These are phyloP conservation scores for Rostratula benghalensis DNA, from an alignment of 2,113 vertebrate genomes.

Conservation along the genomic window DNA sequence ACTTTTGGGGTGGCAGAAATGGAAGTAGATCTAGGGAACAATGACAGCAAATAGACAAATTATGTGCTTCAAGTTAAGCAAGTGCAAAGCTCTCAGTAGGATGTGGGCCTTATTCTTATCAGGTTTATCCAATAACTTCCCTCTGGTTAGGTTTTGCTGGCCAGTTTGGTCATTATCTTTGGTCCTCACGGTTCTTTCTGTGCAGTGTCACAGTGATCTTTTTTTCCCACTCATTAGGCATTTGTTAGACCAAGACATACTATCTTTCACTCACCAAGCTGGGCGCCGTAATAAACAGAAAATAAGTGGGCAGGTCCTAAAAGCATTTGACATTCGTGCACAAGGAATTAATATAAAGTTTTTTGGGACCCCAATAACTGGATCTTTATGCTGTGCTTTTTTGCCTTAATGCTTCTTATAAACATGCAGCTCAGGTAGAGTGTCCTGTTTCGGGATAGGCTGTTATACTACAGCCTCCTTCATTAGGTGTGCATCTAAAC, in stretches of 20 bases:
- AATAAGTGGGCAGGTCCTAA: neutral
- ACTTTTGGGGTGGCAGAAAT: neutral
- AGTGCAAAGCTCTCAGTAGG: neutral
- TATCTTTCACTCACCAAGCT: neutral
- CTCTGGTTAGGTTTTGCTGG: neutral
- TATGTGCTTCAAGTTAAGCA: neutral
- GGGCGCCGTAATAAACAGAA: neutral
- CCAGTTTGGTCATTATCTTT: neutral
- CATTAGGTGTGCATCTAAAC: neutral
- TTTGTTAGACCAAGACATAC: neutral
- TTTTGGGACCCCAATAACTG: neutral
- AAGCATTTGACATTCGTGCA: neutral
- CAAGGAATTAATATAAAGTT: neutral
- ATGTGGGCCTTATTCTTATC: neutral
- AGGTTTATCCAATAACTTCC: neutral
- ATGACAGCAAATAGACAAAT: neutral
- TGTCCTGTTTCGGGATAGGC: neutral
- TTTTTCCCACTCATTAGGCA: neutral
- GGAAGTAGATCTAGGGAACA: neutral
- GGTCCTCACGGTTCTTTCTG: neutral
- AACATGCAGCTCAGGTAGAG: neutral
- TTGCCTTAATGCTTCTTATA: neutral
- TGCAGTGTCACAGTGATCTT: neutral
- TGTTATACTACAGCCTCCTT: neutral
- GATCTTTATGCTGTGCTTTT: neutral